phyloP scores from a whole-genome alignment of 2,888 invertebrate genomes.

The Cosmia pyralina region DNA sequence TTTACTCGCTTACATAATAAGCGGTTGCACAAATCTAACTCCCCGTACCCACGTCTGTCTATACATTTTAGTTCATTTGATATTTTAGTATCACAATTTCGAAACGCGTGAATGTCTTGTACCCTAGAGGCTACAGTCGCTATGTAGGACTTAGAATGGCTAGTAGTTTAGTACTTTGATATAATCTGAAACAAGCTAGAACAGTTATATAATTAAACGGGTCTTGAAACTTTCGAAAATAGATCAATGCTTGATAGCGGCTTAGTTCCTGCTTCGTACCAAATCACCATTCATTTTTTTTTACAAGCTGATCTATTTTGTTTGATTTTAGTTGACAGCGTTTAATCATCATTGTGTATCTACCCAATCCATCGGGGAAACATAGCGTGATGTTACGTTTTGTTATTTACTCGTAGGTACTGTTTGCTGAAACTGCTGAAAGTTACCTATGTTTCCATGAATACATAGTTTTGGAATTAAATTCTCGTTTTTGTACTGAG shows the following conservation, averaged over 20 bases:
- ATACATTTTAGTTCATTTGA: conserved; percentile 41
- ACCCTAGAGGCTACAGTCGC: conserved; percentile 48
- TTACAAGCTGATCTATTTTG: not conserved
- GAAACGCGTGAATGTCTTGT: conserved; percentile 62
- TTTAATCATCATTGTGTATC: not conserved
- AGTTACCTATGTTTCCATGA: not conserved
- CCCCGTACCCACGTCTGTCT: not conserved
- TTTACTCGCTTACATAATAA: conserved; percentile 48
- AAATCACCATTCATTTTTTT: not conserved
- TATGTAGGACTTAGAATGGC: conserved; percentile 58
- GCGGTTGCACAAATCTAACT: conserved; percentile 33
- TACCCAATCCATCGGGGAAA: not conserved
- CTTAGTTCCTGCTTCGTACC: conserved; percentile 14
- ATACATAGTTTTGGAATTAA: not conserved
- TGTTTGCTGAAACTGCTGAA: no score
- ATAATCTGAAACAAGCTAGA: conserved; percentile 43
- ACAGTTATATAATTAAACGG: conserved; percentile 50
- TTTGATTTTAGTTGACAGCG: no score
- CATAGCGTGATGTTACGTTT: not conserved
- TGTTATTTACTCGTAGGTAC: not conserved
- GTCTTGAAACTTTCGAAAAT: conserved; percentile 48
- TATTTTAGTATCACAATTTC: conserved; percentile 58
- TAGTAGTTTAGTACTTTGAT: conserved; percentile 56
- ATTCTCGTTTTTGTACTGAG: not conserved
- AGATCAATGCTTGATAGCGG: conserved; percentile 22